Conservation (phyloP, 1,140 invertebrate genomes). For the Bombyx mandarina region DNA sequence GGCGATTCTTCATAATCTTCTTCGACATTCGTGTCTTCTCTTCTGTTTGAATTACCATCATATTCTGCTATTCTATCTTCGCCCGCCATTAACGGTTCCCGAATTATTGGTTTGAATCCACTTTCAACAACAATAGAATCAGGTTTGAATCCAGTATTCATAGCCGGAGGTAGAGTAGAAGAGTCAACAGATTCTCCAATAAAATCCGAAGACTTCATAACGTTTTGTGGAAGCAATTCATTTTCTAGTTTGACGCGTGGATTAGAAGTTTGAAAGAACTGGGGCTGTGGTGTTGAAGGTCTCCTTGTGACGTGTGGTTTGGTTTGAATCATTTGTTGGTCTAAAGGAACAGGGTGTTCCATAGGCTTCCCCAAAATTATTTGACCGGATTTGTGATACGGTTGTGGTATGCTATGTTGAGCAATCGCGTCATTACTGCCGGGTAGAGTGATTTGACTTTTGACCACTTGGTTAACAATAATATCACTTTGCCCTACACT, state of each 20-base stretch:
- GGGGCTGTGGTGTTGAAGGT: slow-evolving; percentile 24
- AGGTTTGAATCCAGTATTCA: slow-evolving; percentile 84
- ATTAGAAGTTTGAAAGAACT: slow-evolving; percentile 23
- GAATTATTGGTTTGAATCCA: slow-evolving; percentile 86
- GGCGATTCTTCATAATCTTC: slow-evolving; percentile 66
- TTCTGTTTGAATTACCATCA: slow-evolving; percentile 60
- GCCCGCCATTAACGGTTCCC: slow-evolving; percentile 67
- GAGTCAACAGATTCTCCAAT: slow-evolving; percentile 58
- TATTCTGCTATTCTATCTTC: slow-evolving; percentile 70
- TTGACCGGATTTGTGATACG: slow-evolving; percentile 54
- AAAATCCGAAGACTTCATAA: slow-evolving; percentile 67
- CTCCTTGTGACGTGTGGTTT: slow-evolving; percentile 35
- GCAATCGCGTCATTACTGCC: slow-evolving; percentile 32
- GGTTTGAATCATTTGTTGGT: slow-evolving; percentile 58
- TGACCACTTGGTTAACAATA: slow-evolving; percentile 64
- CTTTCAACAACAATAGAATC: slow-evolving; percentile 85
- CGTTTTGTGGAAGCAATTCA: slow-evolving; percentile 26
- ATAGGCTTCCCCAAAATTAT: slow-evolving; percentile 68
- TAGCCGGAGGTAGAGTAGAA: slow-evolving; percentile 60
- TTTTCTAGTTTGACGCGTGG: slow-evolving; percentile 21
- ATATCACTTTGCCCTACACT: slow-evolving; percentile 62
- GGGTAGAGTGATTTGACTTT: slow-evolving; percentile 61
- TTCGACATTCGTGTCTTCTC: slow-evolving; percentile 67
- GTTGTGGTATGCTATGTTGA: slow-evolving; percentile 38
- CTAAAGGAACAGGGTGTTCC: slow-evolving; percentile 59